Conservation (phyloP, 2,797 vertebrate genomes). For the Chrosomus eos region DNA sequence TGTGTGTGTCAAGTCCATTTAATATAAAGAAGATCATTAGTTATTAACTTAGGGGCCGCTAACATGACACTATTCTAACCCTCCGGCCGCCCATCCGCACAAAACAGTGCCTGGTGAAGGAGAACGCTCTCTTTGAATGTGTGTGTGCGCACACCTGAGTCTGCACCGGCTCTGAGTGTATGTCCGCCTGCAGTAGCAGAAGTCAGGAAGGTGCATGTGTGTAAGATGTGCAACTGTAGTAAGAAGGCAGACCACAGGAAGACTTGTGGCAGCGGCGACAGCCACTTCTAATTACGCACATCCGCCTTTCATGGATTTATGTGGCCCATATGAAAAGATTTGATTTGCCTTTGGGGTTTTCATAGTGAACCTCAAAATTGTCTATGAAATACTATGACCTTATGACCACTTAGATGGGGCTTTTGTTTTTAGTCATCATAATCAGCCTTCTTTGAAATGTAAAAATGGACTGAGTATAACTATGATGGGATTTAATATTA, state of each 20-base stretch:
- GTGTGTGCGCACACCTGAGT: slow-evolving; percentile 3
- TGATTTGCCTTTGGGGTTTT: slow-evolving; percentile 36
- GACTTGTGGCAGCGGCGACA: slow-evolving; percentile 54
- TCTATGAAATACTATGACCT: neutral
- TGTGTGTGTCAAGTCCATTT: too few species aligned
- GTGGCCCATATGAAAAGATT: slow-evolving; percentile 66
- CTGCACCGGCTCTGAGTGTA: neutral
- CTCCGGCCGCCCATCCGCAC: too few species aligned
- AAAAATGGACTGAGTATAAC: neutral
- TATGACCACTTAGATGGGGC: neutral
- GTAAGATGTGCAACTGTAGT: slow-evolving; percentile 47
- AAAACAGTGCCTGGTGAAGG: too few species aligned
- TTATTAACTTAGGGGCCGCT: too few species aligned
- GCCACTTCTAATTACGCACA: slow-evolving; percentile 70
- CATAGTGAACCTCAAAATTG: neutral
- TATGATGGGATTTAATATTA: neutral
- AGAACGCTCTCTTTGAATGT: neutral
- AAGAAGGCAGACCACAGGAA: slow-evolving; percentile 51
- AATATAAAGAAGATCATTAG: too few species aligned
- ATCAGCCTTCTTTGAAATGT: neutral
- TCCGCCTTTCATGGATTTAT: slow-evolving; percentile 63
- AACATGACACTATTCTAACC: too few species aligned
- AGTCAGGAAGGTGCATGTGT: slow-evolving; percentile 33
- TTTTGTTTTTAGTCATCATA: neutral
- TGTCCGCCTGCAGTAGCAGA: slow-evolving; percentile 37